Evolutionary conservation across 2,113 vertebrate species (phyloP).

Genomic region (Nibea albiflora): DNA sequence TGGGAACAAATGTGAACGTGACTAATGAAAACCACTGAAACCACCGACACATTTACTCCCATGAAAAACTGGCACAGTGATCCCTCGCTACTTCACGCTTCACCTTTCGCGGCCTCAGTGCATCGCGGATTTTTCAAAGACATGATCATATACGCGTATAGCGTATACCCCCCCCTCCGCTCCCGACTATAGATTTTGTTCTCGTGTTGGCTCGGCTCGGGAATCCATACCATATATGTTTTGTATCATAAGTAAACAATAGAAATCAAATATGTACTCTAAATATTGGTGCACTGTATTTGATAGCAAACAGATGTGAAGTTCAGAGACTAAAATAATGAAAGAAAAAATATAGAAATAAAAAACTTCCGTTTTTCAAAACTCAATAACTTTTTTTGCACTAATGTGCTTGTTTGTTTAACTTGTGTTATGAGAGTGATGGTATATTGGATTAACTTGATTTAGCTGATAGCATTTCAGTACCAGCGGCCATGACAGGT

Average conservation of each 20-base stretch:
- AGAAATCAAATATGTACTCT: not conserved
- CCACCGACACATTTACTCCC: not conserved
- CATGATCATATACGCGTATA: no score
- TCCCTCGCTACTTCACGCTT: no score
- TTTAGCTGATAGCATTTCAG: not conserved
- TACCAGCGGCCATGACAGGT: not conserved
- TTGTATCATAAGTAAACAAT: not conserved
- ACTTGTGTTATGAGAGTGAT: not conserved
- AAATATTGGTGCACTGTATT: not conserved
- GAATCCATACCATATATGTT: no score
- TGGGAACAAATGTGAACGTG: constrained; percentile 23
- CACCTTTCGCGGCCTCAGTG: no score
- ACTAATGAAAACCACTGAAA: constrained; percentile 35
- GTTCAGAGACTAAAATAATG: not conserved
- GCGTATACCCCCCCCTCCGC: no score
- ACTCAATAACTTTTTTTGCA: not conserved
- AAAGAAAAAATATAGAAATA: not conserved
- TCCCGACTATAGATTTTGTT: no score
- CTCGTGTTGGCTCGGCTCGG: no score
- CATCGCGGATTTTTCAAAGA: no score
- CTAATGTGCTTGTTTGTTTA: not conserved
- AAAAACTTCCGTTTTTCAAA: not conserved
- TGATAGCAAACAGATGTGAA: not conserved
- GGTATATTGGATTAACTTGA: not conserved
- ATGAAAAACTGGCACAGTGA: not conserved